These are phyloP conservation scores for Portevinia maculata DNA, from an alignment of 2,888 invertebrate species.

Conservation along the genomic window DNA sequence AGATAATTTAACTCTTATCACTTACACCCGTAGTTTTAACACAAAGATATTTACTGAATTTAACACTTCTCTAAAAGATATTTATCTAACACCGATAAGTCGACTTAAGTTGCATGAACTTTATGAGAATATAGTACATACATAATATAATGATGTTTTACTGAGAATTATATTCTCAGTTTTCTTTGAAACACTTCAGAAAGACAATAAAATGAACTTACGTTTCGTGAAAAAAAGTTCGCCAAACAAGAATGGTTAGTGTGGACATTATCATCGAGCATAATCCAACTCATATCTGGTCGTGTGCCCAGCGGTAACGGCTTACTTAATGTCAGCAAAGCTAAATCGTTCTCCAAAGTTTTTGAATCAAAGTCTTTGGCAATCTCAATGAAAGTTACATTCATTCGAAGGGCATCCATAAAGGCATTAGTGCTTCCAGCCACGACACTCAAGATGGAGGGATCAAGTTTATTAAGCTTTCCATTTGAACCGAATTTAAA, in stretches of 20 bases:
- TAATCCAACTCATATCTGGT: conserved; percentile 77
- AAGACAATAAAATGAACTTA: conserved; percentile 71
- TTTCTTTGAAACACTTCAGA: too few relatives aligned
- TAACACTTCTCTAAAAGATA: background rate
- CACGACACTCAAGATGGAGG: conserved; percentile 68
- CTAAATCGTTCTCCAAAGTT: conserved; percentile 76
- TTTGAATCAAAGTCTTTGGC: conserved; percentile 68
- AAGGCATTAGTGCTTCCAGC: conserved; percentile 73
- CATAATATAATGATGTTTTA: too few relatives aligned
- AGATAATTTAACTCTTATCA: background rate
- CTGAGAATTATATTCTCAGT: too few relatives aligned
- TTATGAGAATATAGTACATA: too few relatives aligned
- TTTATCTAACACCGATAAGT: conserved; percentile 2
- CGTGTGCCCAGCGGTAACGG: conserved; percentile 75
- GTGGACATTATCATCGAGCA: conserved; percentile 75
- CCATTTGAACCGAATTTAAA: conserved; percentile 57
- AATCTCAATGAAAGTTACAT: conserved; percentile 71
- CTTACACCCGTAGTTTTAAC: background rate
- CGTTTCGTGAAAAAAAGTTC: conserved; percentile 75
- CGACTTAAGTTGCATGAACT: background rate
- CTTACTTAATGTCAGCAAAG: conserved; percentile 75
- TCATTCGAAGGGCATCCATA: conserved; percentile 58
- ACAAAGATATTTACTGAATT: background rate
- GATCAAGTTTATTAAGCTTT: conserved; percentile 41
- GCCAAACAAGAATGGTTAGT: conserved; percentile 74